Evolutionary conservation across 2,113 vertebrate genomes (phyloP).

Genomic region (Drymodes brunneopygia): DNA sequence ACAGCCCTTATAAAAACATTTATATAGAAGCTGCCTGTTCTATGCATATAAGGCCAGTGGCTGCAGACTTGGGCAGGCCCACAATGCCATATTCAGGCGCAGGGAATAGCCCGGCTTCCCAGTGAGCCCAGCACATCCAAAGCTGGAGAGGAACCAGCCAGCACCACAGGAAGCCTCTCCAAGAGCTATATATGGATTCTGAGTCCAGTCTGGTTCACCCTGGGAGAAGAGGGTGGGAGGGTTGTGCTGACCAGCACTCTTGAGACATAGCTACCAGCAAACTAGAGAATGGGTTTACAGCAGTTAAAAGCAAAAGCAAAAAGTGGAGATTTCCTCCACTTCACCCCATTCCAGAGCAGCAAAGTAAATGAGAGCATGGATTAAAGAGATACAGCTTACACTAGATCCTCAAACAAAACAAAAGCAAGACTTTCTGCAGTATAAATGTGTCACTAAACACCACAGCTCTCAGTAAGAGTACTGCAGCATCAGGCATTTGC

Average conservation of each 20-base stretch:
- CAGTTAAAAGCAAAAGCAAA: background rate
- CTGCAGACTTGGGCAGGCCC: slow-evolving; percentile 31
- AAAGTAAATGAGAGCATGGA: background rate
- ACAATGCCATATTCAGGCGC: background rate
- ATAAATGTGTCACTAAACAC: background rate
- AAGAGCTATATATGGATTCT: slow-evolving; percentile 50
- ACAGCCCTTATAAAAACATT: slow-evolving; percentile 60
- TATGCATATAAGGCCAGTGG: slow-evolving; percentile 58
- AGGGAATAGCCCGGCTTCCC: background rate
- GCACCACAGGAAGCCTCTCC: background rate
- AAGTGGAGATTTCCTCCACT: background rate
- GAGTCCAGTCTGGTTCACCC: background rate
- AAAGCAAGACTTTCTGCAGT: background rate
- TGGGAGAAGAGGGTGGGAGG: background rate
- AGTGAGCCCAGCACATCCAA: background rate
- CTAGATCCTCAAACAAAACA: background rate
- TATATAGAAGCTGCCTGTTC: slow-evolving; percentile 36
- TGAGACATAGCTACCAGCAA: background rate
- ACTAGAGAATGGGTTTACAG: background rate
- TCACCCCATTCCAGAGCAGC: background rate
- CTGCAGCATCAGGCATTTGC: background rate
- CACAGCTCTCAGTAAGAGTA: background rate
- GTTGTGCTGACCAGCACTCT: background rate
- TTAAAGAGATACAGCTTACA: background rate
- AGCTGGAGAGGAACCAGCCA: slow-evolving; percentile 32